Base-by-base conservation (phyloP, 2,888 invertebrate genomes). In the Hyposoter dolosus region DNA sequence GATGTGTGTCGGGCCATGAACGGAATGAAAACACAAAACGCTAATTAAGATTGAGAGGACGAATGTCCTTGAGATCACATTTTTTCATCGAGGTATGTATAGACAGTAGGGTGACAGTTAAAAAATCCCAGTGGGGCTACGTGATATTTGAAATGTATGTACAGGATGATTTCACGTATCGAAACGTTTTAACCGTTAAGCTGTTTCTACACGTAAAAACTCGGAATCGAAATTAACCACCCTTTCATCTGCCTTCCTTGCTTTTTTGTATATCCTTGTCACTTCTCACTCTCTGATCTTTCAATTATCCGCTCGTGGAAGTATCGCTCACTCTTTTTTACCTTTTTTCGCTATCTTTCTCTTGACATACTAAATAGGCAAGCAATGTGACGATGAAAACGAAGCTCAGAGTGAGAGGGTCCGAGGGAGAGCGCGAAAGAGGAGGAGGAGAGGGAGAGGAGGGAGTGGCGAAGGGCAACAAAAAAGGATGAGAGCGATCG, bases 301-400 rank as follows among this genome's bases (percentile, higher is more conserved):
- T 83, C 87, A 87, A 88, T 89, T 88, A 88, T 60, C 65, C 81
- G 83, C 63, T 85, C 71, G 63, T 85, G 79, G 79, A 83, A 87
- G 79, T 87, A 78, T 81, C 86, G 79, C 85, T 86, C 85, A 82
- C 66, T 79, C 82, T 50, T 69, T 65, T 12, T 56, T 19, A n/a
- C 35, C 4, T 50, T 35, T 50, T 65, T 32, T 53, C 72, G 23
- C 56, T 3, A 28, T 23, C 60, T 12, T 40, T 56, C 68, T 45
- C 78, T 82, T 47, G 10, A n/a, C 40, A 56, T 40, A 45, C 69
- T 45, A 75, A 75, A 79, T 69, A 78, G 69, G 45, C 69, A 50
- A 75, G 32, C 35, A 40, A 65, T 7, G 56, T 45, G 81, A 76
- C 75, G 69, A 75, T 69, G 53, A 53, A 35, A 69, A 79, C 74